These are phyloP conservation scores for Hormaphis cornu DNA, from an alignment of 1,140 invertebrate genomes.

Conservation along the genomic window DNA sequence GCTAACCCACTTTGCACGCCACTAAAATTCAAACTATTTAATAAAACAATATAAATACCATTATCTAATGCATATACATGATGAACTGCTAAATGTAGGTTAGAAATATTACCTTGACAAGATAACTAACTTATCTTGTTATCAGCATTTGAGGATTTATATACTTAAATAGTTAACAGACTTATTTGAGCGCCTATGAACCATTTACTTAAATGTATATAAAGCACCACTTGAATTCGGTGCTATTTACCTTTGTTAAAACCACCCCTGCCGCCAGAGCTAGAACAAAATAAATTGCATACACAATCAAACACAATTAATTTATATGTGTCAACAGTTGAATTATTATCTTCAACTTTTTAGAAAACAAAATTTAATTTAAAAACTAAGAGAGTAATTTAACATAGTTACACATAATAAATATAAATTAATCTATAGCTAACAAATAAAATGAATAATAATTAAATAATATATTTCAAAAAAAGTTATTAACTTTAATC, in stretches of 20 bases:
- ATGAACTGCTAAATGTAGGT: constrained; percentile 25
- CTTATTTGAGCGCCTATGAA: constrained; percentile 30
- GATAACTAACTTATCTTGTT: constrained; percentile 27
- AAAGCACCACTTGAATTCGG: constrained; percentile 29
- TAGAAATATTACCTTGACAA: constrained; percentile 32
- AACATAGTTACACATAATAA: too few species aligned
- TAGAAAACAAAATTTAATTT: background rate
- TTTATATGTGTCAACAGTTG: constrained; percentile 8
- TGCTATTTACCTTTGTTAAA: constrained; percentile 37
- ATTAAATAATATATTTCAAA: too few species aligned
- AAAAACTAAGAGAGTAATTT: constrained; percentile 11
- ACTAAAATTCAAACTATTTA: background rate
- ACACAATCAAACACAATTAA: constrained; percentile 31
- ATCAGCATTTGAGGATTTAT: constrained; percentile 28
- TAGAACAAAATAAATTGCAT: constrained; percentile 36
- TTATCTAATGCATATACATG: background rate
- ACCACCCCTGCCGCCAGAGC: constrained; percentile 36
- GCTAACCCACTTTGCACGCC: constrained; percentile 20
- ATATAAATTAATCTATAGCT: too few species aligned
- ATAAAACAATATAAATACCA: constrained; percentile 17
- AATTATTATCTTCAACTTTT: background rate
- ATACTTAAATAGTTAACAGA: constrained; percentile 29
- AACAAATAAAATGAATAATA: too few species aligned
- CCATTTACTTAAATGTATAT: constrained; percentile 34
- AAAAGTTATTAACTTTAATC: too few species aligned